Evolutionary conservation across 2,113 vertebrate species (phyloP), one percentile per base, ranked within the genome.

Genomic region (Isurus oxyrinchus): DNA sequence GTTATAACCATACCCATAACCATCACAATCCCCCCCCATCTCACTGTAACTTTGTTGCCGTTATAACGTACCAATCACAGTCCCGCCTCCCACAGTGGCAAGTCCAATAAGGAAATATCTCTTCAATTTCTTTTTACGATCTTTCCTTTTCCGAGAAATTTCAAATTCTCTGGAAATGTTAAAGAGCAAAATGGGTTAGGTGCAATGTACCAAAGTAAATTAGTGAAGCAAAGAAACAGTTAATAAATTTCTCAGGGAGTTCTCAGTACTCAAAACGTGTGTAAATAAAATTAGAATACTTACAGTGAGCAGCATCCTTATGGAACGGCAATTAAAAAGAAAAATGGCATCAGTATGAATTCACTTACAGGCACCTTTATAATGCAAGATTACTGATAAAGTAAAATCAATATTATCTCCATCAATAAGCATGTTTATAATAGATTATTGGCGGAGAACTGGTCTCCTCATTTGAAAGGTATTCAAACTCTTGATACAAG

Each of bases 31-130:
- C 86, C 86, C 23, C 1, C 6, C 25, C 49, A n/a, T 35, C 49
- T 10, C 55, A 91, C 88, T 16, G 53, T 91, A 55, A 91, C 10
- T 31, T 57, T 2, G 49, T 27, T 57, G 87, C 44, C 59, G 49
- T 57, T 59, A 59, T 19, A 59, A 57, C 88, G 3, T 35, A 99
- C 99, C 99, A 0, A 99, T 99, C 96, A 99, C 98, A 0, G 99
- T 99, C 96, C 99, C 99, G 0, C 99, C 99, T 13, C 99, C 99
- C 0, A 99, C 97, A 0, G 99, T 98, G 0, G 99, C 99, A 96
- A 99, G 97, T 59, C 99, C 99, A 7, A 99, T 99, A 96, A 99
- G 98, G 88, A 99, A 97, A 97, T 99, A 99, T 53, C 99, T 98
- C 27, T 99, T 98, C 97, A 99, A 97, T 97, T 98, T 99, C 31